Percentiles rank a stretch among this genome's conserved stretches.
These are phyloP conservation scores for Octodon degus DNA, from an alignment of 2,113 vertebrate genomes.

Conservation along the genomic window DNA sequence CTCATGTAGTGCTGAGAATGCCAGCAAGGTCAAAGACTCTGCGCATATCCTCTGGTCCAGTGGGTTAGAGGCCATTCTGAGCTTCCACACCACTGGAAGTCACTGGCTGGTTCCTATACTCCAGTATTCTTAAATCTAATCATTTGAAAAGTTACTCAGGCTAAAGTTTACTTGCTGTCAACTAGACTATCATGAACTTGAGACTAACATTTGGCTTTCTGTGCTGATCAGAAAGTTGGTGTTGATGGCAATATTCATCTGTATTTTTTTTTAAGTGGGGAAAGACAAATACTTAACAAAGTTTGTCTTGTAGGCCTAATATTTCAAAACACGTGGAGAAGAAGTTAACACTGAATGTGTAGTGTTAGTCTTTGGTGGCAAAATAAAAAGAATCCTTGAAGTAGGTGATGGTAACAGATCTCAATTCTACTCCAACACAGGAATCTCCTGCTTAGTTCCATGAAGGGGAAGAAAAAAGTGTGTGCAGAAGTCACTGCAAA, in stretches of 20 bases:
- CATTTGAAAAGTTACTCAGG: not conserved
- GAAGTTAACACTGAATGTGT: not conserved
- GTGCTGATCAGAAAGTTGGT: not conserved
- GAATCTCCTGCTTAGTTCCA: not conserved
- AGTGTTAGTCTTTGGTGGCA: not conserved
- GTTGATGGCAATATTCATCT: not conserved
- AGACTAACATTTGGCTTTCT: not conserved
- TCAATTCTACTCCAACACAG: not conserved
- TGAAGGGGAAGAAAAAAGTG: not conserved
- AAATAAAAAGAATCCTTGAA: not conserved
- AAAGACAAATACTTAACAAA: not conserved
- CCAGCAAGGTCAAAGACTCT: not conserved
- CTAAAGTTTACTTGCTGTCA: not conserved
- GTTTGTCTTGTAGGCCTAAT: not conserved
- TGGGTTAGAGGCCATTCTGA: not conserved
- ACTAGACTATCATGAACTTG: not conserved
- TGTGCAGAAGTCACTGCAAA: rapidly evolving
- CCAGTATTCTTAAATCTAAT: not conserved
- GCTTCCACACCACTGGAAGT: not conserved
- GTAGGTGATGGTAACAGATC: not conserved
- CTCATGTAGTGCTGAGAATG: not conserved
- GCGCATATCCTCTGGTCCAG: not conserved
- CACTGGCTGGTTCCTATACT: not conserved
- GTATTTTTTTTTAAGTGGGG: not conserved
- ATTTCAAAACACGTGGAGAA: not conserved